Evolutionary conservation across 2,797 vertebrate species (phyloP).

Genomic region (Melanotaenia pygmaea): DNA sequence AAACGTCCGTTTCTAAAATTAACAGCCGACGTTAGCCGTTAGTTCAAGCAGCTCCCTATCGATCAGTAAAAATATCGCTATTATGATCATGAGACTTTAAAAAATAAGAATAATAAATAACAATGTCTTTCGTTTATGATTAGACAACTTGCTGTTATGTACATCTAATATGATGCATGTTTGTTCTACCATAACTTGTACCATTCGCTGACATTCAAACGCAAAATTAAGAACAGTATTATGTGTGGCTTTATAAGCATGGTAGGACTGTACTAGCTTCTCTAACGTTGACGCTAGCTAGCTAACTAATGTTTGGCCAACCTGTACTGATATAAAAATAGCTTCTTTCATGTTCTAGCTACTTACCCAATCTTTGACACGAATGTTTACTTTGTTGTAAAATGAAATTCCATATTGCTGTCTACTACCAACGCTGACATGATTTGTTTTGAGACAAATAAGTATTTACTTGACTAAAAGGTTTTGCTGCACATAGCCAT

Average conservation of each 20-base stretch:
- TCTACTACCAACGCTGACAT: conserved; percentile 49
- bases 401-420: conserved; percentile 44
- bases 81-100: background rate
- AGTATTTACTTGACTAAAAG: conserved; percentile 52
- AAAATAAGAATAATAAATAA: background rate
- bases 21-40: conserved; percentile 4
- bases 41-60: background rate
- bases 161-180: background rate
- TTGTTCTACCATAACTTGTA: accelerated
- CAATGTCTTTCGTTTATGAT: background rate
- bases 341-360: conserved; percentile 14
- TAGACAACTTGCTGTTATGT: background rate
- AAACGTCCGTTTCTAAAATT: conserved; percentile 6
- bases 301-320: conserved; percentile 61
- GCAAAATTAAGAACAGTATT: background rate
- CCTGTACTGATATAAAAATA: conserved; percentile 32
- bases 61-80: background rate
- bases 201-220: background rate
- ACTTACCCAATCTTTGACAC: conserved; percentile 62
- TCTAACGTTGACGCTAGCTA: conserved; percentile 64
- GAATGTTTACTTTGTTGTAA: conserved; percentile 39
- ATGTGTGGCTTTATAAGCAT: conserved; percentile 1
- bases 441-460: conserved; percentile 50
- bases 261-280: conserved; percentile 49
- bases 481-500: conserved; percentile 66